Evolutionary conservation across 2,797 vertebrate genomes (phyloP).

Genomic region (Rhinella marina): DNA sequence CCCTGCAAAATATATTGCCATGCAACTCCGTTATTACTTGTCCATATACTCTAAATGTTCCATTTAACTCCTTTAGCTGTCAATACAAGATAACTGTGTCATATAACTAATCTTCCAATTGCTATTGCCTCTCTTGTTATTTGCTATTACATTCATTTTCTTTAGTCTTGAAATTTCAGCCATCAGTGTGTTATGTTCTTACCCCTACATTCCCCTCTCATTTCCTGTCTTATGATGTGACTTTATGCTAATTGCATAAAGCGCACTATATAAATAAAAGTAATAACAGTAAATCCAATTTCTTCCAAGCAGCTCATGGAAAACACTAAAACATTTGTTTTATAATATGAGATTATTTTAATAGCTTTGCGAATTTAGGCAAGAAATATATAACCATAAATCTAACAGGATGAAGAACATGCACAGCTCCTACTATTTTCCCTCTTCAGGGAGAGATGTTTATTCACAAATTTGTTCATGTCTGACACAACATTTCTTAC

Average conservation of each 20-base stretch:
- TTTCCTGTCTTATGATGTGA: constrained; percentile 53
- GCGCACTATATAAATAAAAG: constrained; percentile 60
- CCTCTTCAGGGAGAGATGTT: constrained; percentile 51
- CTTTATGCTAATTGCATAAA: constrained; percentile 61
- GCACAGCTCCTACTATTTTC: constrained; percentile 25
- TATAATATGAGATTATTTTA: constrained; percentile 61
- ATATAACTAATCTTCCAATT: constrained; percentile 37
- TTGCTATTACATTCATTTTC: constrained; percentile 48
- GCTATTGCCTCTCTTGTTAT: constrained; percentile 30
- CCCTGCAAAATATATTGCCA: constrained; percentile 2
- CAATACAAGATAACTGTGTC: constrained; percentile 46
- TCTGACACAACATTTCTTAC: constrained; percentile 42
- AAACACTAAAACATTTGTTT: constrained; percentile 61
- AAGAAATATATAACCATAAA: constrained; percentile 58
- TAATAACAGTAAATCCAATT: constrained; percentile 61
- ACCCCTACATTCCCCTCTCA: constrained; percentile 49
- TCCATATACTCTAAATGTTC: constrained; percentile 9
- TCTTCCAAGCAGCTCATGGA: constrained; percentile 56
- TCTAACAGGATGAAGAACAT: constrained; percentile 44
- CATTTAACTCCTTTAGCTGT: constrained; percentile 29
- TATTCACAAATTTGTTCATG: constrained; percentile 53
- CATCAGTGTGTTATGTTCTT: constrained; percentile 52
- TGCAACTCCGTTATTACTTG: neutral
- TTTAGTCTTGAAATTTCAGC: constrained; percentile 45
- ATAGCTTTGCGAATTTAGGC: constrained; percentile 59